Conservation (phyloP, 35 echinoderm and acorn worm genomes). For the Holothuria glaberrima region DNA sequence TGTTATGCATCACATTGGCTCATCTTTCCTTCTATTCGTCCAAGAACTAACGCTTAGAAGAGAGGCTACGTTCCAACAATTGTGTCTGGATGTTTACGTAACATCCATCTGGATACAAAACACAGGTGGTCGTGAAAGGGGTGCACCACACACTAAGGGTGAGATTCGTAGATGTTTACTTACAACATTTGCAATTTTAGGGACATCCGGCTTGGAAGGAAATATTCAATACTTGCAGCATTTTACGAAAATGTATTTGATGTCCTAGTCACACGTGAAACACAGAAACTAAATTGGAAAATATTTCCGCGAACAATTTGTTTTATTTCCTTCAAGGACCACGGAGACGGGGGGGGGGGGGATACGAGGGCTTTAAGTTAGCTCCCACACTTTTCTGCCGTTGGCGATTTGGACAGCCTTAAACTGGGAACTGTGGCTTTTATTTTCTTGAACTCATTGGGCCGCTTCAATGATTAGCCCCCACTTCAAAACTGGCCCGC, state of each 20-base stretch:
- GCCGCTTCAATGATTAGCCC: no score
- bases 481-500: slow-evolving; percentile 11
- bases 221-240: slow-evolving; percentile 2
- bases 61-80: not conserved
- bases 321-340: not conserved
- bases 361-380: not conserved
- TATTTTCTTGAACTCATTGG: no score
- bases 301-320: not conserved
- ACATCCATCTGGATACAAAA: not conserved
- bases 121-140: not conserved
- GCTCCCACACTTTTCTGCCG: not conserved
- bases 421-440: no score
- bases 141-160: not conserved
- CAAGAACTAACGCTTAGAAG: not conserved
- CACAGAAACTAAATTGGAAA: not conserved
- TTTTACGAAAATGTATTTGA: not conserved
- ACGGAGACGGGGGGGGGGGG: not conserved
- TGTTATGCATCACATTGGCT: not conserved
- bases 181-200: not conserved
- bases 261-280: not conserved
- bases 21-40: slow-evolving; percentile 4
- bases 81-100: slow-evolving; percentile 12
- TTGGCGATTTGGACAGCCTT: not conserved
- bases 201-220: not conserved
- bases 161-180: not conserved